These are phyloP conservation scores for Chloebia gouldiae DNA, from an alignment of 2,113 vertebrate species.

Conservation along the genomic window DNA sequence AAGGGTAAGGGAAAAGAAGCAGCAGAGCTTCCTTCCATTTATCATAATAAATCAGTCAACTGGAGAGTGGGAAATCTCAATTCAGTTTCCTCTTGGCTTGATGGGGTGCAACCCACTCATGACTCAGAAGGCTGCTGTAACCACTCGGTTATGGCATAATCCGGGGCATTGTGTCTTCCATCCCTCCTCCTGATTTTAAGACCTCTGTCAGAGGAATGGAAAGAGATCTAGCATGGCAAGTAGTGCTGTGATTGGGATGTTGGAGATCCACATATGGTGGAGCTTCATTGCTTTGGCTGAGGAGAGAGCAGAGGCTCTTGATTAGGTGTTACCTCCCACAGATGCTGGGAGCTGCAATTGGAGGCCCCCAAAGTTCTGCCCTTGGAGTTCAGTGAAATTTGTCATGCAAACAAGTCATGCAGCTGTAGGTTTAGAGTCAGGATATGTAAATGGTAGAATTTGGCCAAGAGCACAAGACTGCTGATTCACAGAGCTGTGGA, in stretches of 20 bases:
- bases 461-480: background rate
- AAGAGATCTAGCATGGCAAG: background rate
- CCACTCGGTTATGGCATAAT: background rate
- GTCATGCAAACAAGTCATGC: background rate
- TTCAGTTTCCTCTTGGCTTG: background rate
- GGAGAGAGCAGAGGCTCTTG: background rate
- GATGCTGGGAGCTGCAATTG: background rate
- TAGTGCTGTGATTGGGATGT: background rate
- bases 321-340: background rate
- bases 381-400: background rate
- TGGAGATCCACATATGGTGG: background rate
- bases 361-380: background rate
- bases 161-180: background rate
- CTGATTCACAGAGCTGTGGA: constrained; percentile 7
- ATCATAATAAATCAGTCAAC: background rate
- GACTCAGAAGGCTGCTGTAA: background rate
- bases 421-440: background rate
- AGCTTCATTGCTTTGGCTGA: background rate
- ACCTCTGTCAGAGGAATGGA: background rate
- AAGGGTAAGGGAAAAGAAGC: background rate
- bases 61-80: background rate
- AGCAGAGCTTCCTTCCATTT: background rate
- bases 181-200: background rate
- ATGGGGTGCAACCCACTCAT: background rate
- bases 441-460: background rate